Evolutionary conservation across 2,797 vertebrate species (phyloP), one percentile per base, ranked within the genome.

Genomic region (Tinamus major): DNA sequence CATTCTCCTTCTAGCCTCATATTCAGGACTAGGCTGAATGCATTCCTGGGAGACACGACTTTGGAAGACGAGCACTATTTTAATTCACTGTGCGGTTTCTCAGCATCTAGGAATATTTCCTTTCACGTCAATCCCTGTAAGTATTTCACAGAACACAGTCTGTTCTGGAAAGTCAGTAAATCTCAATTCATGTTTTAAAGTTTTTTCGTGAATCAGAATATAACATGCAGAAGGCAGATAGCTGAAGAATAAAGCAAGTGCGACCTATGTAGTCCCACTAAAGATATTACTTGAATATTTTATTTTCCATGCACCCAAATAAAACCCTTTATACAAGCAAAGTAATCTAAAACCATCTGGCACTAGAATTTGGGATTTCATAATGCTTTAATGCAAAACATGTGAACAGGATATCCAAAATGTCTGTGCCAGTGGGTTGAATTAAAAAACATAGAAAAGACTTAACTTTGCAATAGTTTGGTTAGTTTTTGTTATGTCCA

Each of bases 331-430:
- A 83, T 83, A 80, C 81, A 80, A 80, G 80, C 31, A 78, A 72
- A 93, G 90, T 74, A 83, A 95, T 82, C 84, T 90, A 89, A 96
- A 95, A 87, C 87, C 86, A 90, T 93, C 95, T 96, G 94, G 91
- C 90, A 65, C 37, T 9, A 89, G 75, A 94, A 83, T 89, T 80
- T 63, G 62, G 81, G 92, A 85, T 96, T 95, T 96, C 92, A 89
- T 92, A 89, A 92, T 87, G 89, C 69, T 87, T 90, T 93, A 95
- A 96, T 93, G 79, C 76, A 83, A 89, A 85, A 82, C 96, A 92
- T 92, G 92, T 92, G 94, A 90, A 84, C 92, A 79, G 51, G 46
- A 84, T 86, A 78, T 79, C 80, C 91, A 89, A 53, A 64, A 69
- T 61, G 68, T 68, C 83, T 84, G 53, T 95, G 89, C 61, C 79